Conservation (phyloP, 2,797 vertebrate genomes). For the Cyclopterus lumpus region DNA sequence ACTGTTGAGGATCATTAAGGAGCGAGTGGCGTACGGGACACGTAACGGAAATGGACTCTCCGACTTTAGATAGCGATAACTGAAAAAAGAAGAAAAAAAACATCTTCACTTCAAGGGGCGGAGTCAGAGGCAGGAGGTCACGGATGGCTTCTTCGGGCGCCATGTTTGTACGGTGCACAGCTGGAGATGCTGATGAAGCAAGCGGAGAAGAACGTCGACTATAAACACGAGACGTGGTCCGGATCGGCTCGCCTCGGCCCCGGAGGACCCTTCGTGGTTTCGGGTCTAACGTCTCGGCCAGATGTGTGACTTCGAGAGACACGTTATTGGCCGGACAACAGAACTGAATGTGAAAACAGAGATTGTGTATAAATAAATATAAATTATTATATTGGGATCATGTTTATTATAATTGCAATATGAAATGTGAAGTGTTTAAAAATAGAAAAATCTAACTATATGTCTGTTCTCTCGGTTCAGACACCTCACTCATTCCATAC, state of each 20-base stretch:
- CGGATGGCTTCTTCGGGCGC: conserved; percentile 70
- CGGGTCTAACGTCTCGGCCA: conserved; percentile 68
- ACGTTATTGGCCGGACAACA: too few species aligned
- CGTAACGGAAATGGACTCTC: too few species aligned
- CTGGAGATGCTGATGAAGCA: conserved; percentile 60
- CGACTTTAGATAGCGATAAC: too few species aligned
- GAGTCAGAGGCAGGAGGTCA: conserved; percentile 49
- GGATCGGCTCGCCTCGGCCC: conserved; percentile 4
- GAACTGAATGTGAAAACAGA: neutral
- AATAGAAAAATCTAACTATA: too few species aligned
- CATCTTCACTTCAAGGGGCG: too few species aligned
- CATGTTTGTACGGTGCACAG: conserved; percentile 73
- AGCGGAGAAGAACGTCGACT: too few species aligned
- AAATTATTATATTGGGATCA: neutral
- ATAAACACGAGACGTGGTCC: neutral
- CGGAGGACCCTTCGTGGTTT: conserved; percentile 6
- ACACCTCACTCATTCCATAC: neutral
- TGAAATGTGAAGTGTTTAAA: neutral
- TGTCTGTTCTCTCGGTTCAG: neutral
- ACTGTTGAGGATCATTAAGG: conserved; percentile 47
- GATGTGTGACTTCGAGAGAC: too few species aligned
- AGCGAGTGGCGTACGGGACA: too few species aligned
- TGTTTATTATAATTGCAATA: neutral
- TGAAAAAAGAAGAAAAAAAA: too few species aligned
- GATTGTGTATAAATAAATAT: too few species aligned